phyloP scores from a whole-genome alignment of 2,797 vertebrate genomes.

The Morus bassanus region DNA sequence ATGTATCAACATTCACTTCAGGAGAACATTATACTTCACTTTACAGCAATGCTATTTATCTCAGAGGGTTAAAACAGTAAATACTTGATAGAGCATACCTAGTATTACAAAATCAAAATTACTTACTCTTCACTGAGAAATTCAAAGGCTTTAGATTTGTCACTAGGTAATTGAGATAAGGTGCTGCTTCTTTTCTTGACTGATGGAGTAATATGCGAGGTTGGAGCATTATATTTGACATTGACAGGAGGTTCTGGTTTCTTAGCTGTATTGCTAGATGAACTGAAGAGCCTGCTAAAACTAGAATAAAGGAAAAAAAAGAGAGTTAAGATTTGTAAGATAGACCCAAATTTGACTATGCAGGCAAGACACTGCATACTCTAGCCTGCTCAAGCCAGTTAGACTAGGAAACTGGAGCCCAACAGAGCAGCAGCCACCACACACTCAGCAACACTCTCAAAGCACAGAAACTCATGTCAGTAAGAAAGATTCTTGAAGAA shows the following conservation, averaged over 20 bases:
- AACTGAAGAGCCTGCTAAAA: slow-evolving; percentile 98
- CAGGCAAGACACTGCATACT: not conserved
- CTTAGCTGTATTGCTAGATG: slow-evolving; percentile 86
- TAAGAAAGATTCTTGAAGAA: not conserved
- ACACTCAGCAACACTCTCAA: not conserved
- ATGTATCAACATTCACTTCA: not conserved
- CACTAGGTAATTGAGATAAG: slow-evolving; percentile 93
- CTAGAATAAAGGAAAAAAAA: slow-evolving; percentile 74
- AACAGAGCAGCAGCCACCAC: slow-evolving; percentile 7
- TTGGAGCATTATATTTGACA: slow-evolving; percentile 96
- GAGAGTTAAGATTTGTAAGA: not conserved
- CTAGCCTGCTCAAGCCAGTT: slow-evolving; percentile 7
- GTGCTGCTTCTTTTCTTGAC: slow-evolving; percentile 96
- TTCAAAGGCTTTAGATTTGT: slow-evolving; percentile 98
- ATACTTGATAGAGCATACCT: not conserved
- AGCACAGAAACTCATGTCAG: not conserved
- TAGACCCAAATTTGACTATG: not conserved
- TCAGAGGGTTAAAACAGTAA: not conserved
- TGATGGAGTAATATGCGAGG: slow-evolving; percentile 91
- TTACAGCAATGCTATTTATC: not conserved
- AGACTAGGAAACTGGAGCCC: not conserved
- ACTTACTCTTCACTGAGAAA: slow-evolving; percentile 99
- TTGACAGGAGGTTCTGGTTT: slow-evolving; percentile 94
- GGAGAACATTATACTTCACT: not conserved
- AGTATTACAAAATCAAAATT: not conserved